These are phyloP conservation scores for Formica selysi DNA, from an alignment of 1,140 invertebrate species.

Conservation along the genomic window DNA sequence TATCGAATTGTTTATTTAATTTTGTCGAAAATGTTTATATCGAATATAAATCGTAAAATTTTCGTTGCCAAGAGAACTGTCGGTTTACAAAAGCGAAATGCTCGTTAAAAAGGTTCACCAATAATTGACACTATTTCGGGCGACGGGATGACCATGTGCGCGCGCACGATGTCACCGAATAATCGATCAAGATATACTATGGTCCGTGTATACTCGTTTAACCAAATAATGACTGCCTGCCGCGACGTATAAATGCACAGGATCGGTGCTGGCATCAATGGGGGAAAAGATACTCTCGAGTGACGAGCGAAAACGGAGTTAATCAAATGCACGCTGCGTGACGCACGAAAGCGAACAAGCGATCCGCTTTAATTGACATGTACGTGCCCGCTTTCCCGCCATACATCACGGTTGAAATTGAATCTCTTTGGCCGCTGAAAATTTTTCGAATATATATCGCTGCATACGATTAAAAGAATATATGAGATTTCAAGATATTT, in stretches of 20 bases:
- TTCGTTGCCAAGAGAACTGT: background rate
- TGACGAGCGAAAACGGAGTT: slow-evolving; percentile 65
- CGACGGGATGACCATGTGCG: background rate
- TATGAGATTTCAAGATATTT: slow-evolving; percentile 10
- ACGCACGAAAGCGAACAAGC: slow-evolving; percentile 49
- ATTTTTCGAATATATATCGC: background rate
- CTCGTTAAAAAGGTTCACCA: slow-evolving; percentile 61
- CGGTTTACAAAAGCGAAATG: slow-evolving; percentile 37
- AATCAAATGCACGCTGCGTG: slow-evolving; percentile 65
- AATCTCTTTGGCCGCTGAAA: slow-evolving; percentile 40
- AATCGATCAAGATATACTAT: slow-evolving; percentile 70
- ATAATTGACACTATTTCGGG: slow-evolving; percentile 71
- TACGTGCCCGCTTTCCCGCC: slow-evolving; percentile 57
- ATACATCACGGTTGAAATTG: slow-evolving; percentile 25
- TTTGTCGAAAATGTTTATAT: background rate
- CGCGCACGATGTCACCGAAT: slow-evolving; percentile 42
- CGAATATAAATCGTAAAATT: slow-evolving; percentile 24
- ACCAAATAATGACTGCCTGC: slow-evolving; percentile 53
- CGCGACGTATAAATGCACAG: slow-evolving; percentile 34
- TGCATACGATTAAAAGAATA: background rate
- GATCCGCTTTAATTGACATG: slow-evolving; percentile 71
- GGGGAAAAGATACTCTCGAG: slow-evolving; percentile 30
- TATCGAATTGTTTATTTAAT: too few relatives aligned
- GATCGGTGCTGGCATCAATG: background rate
- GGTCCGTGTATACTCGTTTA: slow-evolving; percentile 33